A percentile compares a stretch with the other conserved stretches of the same genome.
phyloP scores from a whole-genome alignment of 1,140 invertebrate genomes.

The Rhyzopertha dominica region DNA sequence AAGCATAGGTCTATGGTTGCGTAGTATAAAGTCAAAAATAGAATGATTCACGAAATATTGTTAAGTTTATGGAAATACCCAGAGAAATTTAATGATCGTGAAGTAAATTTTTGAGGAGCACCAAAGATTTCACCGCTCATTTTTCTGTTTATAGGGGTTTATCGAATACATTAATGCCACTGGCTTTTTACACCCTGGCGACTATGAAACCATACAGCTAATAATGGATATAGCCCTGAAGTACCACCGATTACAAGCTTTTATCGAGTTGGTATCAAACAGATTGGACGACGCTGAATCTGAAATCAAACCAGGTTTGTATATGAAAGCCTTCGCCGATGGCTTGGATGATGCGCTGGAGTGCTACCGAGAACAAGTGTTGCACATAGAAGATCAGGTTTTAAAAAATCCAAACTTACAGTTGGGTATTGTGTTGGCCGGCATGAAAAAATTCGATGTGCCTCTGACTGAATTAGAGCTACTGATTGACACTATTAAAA shows the following conservation, averaged over 20 bases:
- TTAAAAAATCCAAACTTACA: constrained; percentile 51
- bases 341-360: constrained; percentile 54
- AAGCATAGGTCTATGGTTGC: too few relatives aligned
- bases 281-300: constrained; percentile 3
- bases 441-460: constrained; percentile 50
- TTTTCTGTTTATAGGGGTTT: constrained; percentile 14
- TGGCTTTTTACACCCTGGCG: constrained; percentile 43
- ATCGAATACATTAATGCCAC: constrained; percentile 31
- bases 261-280: constrained; percentile 9
- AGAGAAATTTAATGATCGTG: constrained; percentile 14
- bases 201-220: constrained; percentile 33
- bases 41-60: constrained; percentile 38
- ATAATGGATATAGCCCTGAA: constrained; percentile 35
- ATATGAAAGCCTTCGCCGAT: constrained; percentile 56
- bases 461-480: constrained; percentile 52
- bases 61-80: constrained; percentile 36
- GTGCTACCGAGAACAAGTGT: constrained; percentile 53
- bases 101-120: constrained; percentile 20
- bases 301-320: constrained; percentile 45
- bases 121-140: constrained; percentile 1
- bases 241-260: constrained; percentile 38
- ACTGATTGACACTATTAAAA: constrained; percentile 51
- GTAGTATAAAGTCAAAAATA: too few relatives aligned
- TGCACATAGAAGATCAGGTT: constrained; percentile 51
- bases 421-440: constrained; percentile 49